Percentiles rank a stretch among this genome's conserved stretches.
phyloP scores from a whole-genome alignment of 1,140 invertebrate species.

The Ruditapes philippinarum region DNA sequence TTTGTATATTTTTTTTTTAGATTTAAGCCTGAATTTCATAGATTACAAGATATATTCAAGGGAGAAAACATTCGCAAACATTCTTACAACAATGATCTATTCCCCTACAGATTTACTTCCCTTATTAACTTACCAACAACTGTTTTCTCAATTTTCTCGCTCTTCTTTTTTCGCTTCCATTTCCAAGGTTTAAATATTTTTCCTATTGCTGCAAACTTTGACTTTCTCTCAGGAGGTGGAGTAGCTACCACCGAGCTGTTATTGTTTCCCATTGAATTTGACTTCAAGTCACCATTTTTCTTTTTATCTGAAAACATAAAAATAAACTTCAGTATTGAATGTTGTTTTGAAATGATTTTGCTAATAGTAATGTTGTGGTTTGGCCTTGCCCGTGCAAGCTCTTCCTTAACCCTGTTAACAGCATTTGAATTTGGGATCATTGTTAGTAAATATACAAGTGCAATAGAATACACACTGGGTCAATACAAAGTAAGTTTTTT shows the following conservation, averaged over 20 bases:
- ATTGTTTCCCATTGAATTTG: conserved; percentile 76
- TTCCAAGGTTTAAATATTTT: conserved; percentile 99
- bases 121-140: conserved; percentile 94
- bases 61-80: not conserved
- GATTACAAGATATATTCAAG: too few relatives aligned
- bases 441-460: too few relatives aligned
- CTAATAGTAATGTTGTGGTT: too few relatives aligned
- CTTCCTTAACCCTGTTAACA: too few relatives aligned
- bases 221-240: conserved; percentile 94
- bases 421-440: too few relatives aligned
- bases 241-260: conserved; percentile 85
- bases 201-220: conserved; percentile 96
- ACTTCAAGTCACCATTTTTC: conserved; percentile 92
- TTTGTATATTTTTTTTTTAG: too few relatives aligned
- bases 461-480: too few relatives aligned
- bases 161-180: conserved; percentile 99
- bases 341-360: not conserved
- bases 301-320: conserved; percentile 92
- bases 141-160: conserved; percentile 98
- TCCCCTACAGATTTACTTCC: conserved; percentile 6
- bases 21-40: too few relatives aligned
- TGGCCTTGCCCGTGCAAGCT: too few relatives aligned
- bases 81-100: not conserved
- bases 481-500: too few relatives aligned
- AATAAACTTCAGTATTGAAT: conserved; percentile 1